Evolutionary conservation across 2,888 invertebrate species (phyloP).

Genomic region (Hyalella azteca): DNA sequence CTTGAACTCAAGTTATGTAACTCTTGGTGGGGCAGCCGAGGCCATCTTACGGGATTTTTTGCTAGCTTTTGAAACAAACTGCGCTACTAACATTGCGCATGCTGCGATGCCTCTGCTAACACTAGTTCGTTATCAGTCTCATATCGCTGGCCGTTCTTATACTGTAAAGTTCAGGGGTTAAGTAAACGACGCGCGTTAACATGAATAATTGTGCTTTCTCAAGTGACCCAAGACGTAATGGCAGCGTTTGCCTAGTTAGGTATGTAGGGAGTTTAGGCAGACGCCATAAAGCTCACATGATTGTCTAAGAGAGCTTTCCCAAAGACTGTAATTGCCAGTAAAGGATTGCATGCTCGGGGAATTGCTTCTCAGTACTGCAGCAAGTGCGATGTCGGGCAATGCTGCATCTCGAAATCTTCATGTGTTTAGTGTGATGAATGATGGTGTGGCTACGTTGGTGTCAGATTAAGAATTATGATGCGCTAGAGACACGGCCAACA

Average conservation of each 20-base stretch:
- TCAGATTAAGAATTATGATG: constrained; percentile 27
- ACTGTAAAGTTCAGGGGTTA: not conserved
- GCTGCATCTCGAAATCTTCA: not conserved
- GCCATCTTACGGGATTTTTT: too few relatives aligned
- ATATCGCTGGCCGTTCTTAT: not conserved
- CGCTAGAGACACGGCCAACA: not conserved
- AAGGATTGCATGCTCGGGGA: not conserved
- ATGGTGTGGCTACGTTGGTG: not conserved
- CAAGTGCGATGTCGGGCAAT: not conserved
- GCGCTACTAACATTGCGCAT: not conserved
- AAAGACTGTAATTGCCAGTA: constrained; percentile 22
- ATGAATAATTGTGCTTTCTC: not conserved
- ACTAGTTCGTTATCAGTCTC: not conserved
- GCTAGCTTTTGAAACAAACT: not conserved
- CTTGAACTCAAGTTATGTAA: too few relatives aligned
- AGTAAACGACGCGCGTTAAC: not conserved
- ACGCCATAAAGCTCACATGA: not conserved
- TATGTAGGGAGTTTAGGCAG: not conserved
- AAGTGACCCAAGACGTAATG: not conserved
- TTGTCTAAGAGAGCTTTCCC: not conserved
- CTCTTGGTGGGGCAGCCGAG: too few relatives aligned
- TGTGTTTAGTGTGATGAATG: constrained; percentile 19
- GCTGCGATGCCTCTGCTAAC: not conserved
- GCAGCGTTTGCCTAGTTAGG: not conserved
- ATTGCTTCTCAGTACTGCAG: not conserved